Conservation (phyloP, 2,888 invertebrate genomes). For the Philopedon plagiatum region DNA sequence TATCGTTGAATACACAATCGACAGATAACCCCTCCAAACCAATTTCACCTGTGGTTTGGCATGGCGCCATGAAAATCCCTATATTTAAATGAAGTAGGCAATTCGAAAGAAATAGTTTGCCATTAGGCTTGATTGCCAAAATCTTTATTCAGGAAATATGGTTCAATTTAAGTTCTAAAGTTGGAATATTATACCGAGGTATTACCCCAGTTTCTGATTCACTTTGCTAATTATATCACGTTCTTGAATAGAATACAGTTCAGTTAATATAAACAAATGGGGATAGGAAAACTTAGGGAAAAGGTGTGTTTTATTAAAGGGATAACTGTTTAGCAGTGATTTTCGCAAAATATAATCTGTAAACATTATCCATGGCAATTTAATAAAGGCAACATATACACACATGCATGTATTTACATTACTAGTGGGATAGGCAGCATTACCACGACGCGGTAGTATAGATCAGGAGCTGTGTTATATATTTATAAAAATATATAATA, state of each 20-base stretch:
- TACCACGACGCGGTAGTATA: too few relatives aligned
- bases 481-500: too few relatives aligned
- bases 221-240: not conserved
- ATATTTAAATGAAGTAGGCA: not conserved
- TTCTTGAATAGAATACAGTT: not conserved
- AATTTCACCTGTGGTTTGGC: constrained; percentile 5
- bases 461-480: too few relatives aligned
- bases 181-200: not conserved
- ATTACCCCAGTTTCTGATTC: not conserved
- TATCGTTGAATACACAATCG: not conserved
- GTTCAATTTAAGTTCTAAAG: not conserved
- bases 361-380: too few relatives aligned
- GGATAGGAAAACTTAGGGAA: too few relatives aligned
- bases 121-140: constrained; percentile 6
- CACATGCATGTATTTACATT: too few relatives aligned
- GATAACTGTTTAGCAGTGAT: too few relatives aligned
- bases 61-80: not conserved
- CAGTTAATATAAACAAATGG: too few relatives aligned
- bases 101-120: constrained; percentile 6
- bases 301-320: too few relatives aligned
- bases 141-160: constrained; percentile 1
- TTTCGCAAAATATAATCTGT: too few relatives aligned
- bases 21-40: not conserved
- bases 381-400: not conserved
- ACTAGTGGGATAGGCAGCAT: too few relatives aligned